These are phyloP conservation scores for Troilus luridus DNA, from an alignment of 2,888 invertebrate species.

Conservation along the genomic window DNA sequence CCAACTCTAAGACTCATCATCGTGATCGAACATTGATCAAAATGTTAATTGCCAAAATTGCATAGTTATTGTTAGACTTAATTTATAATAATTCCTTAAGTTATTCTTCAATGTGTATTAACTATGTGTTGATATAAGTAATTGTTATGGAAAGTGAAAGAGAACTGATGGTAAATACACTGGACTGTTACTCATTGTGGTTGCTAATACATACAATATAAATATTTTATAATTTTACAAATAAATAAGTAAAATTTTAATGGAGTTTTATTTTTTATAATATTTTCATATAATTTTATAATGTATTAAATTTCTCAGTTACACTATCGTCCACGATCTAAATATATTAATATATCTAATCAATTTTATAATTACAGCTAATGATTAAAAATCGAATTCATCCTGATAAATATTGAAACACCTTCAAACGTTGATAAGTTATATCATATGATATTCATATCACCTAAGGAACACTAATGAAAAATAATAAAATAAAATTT, in stretches of 20 bases:
- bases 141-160: constrained; percentile 26
- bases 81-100: constrained; percentile 52
- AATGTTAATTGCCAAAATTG: constrained; percentile 55
- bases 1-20: neutral
- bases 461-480: no score
- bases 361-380: no score
- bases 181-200: constrained; percentile 53
- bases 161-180: neutral
- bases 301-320: no score
- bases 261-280: neutral
- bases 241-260: constrained; percentile 43
- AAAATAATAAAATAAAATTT: no score
- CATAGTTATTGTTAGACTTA: constrained; percentile 54
- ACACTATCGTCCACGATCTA: no score
- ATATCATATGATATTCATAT: no score
- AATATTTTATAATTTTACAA: constrained; percentile 54
- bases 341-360: no score
- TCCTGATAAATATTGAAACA: no score
- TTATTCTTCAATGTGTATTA: constrained; percentile 20
- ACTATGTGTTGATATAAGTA: constrained; percentile 17
- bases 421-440: no score
- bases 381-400: no score
- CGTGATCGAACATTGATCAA: constrained; percentile 58
- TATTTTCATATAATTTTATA: neutral
- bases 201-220: constrained; percentile 50